These are phyloP conservation scores for Sussaba pulchella DNA, from an alignment of 2,888 invertebrate genomes.

Conservation along the genomic window DNA sequence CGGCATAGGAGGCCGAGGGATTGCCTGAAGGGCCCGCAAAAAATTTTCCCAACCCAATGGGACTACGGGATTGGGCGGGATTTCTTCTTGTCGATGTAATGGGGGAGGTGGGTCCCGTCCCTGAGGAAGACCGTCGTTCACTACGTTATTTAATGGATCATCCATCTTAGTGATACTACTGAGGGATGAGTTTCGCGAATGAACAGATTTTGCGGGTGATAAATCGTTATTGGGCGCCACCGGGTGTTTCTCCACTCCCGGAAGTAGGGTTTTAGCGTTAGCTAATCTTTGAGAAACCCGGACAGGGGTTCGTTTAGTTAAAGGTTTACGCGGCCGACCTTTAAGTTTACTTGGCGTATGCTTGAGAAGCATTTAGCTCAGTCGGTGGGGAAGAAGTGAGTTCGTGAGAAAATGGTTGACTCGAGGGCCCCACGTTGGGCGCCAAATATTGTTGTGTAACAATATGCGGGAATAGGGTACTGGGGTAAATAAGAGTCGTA, in stretches of 20 bases:
- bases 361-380: neutral
- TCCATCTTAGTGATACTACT: too few species aligned
- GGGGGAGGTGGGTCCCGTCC: neutral
- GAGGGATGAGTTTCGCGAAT: too few species aligned
- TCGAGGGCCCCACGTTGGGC: conserved; percentile 27
- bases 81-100: neutral
- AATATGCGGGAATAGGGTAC: too few species aligned
- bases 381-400: too few species aligned
- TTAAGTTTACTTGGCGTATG: neutral
- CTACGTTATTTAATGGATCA: too few species aligned
- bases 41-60: neutral
- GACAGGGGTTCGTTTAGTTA: neutral
- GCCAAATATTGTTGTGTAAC: neutral
- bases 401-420: too few species aligned
- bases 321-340: neutral
- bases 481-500: too few species aligned
- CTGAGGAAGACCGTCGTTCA: too few species aligned
- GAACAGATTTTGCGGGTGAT: too few species aligned
- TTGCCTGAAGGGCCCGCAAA: neutral
- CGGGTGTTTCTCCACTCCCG: neutral
- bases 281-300: too few species aligned
- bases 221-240: neutral
- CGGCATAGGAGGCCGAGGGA: neutral
- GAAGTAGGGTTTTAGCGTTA: neutral
- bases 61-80: neutral